These are phyloP conservation scores for Drosophila malerkotliana DNA, from an alignment of 1,140 invertebrate genomes.

Conservation along the genomic window DNA sequence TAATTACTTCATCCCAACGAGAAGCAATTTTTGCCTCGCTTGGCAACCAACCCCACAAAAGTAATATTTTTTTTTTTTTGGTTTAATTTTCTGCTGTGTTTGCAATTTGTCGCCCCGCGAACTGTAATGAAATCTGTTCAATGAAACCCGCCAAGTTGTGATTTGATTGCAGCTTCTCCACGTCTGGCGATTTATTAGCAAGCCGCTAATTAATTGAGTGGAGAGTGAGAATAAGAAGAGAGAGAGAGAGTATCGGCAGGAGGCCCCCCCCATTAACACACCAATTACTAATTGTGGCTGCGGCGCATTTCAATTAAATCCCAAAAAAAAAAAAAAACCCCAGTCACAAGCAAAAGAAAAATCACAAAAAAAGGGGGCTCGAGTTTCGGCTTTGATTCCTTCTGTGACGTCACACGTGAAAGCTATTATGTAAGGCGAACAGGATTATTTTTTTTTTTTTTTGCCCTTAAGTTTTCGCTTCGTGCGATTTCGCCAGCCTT, in stretches of 20 bases:
- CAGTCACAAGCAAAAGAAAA: conserved; percentile 23
- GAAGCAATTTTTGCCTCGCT: background rate
- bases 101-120: conserved; percentile 21
- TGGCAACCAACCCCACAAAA: conserved; percentile 25
- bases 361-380: conserved; percentile 22
- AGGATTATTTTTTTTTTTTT: conserved; percentile 38
- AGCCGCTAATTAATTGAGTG: conserved; percentile 68
- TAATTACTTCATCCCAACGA: background rate
- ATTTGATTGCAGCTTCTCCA: conserved; percentile 68
- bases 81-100: conserved; percentile 58
- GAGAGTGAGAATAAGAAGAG: background rate
- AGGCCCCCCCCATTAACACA: conserved; percentile 43
- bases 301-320: conserved; percentile 71
- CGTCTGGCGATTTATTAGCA: conserved; percentile 69
- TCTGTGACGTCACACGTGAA: conserved; percentile 59
- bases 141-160: conserved; percentile 78
- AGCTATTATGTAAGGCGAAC: conserved; percentile 54
- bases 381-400: conserved; percentile 5
- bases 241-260: background rate
- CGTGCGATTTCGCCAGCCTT: conserved; percentile 4
- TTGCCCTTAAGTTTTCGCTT: conserved; percentile 5
- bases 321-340: conserved; percentile 27
- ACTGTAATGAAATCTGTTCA: conserved; percentile 70
- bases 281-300: conserved; percentile 61
- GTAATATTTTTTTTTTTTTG: conserved; percentile 20